Evolutionary conservation across 1,140 invertebrate genomes (phyloP).

Genomic region (Glossosoma conforme): DNA sequence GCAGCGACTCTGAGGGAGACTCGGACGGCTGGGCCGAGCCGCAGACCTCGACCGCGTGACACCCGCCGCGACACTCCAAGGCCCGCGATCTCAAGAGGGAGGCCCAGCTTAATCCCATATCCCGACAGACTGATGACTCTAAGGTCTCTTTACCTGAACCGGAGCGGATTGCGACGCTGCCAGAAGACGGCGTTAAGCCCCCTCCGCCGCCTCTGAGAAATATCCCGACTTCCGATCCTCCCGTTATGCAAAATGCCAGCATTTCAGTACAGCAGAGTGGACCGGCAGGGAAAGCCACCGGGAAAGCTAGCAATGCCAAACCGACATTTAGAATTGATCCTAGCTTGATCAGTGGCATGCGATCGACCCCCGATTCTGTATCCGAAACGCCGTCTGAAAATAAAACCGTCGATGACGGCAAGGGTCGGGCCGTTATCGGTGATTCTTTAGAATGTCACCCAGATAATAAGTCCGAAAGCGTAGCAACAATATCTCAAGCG

Average conservation of each 20-base stretch:
- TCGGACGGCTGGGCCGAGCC: conserved; percentile 50
- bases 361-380: conserved; percentile 3
- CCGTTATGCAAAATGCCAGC: conserved; percentile 1
- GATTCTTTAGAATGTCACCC: too few relatives aligned
- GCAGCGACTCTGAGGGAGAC: conserved; percentile 53
- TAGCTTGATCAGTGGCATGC: conserved; percentile 21
- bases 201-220: neutral
- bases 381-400: neutral
- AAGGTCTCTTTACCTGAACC: conserved; percentile 17
- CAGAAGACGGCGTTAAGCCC: neutral
- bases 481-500: too few relatives aligned
- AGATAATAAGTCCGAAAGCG: too few relatives aligned
- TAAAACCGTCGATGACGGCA: neutral
- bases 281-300: neutral
- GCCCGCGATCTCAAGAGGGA: neutral
- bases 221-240: neutral
- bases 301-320: conserved; percentile 10
- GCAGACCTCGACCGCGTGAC: conserved; percentile 54
- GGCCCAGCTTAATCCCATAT: conserved; percentile 30
- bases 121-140: conserved; percentile 37
- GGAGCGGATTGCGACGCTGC: conserved; percentile 2
- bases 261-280: too few relatives aligned
- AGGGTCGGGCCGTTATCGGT: too few relatives aligned
- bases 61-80: conserved; percentile 29
- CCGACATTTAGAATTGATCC: conserved; percentile 28